Evolutionary conservation across 2,797 vertebrate species (phyloP), one percentile per base, ranked within the genome.

Genomic region (Sciurus carolinensis): DNA sequence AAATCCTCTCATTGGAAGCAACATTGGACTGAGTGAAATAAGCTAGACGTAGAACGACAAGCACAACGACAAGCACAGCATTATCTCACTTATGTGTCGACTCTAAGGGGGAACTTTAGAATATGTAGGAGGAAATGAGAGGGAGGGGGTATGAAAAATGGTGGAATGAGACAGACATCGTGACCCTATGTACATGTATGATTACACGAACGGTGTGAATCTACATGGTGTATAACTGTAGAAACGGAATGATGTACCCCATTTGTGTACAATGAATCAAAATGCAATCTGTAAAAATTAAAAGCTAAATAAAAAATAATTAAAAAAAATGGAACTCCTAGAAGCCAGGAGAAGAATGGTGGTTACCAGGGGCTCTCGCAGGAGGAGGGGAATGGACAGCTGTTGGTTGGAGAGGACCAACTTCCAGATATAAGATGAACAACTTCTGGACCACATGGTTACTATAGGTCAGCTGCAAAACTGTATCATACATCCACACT

Each of bases 41-140:
- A 36, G 66, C 20, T 54, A 54, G 52, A 54, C 52, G 18, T 5
- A 6, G 15, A 54, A 18, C 18, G 15, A 6, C 15, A 54, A 20
- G 7, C 1, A 7, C 18, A 54, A 18, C 18, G 15, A 6, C 15
- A 54, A 20, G 7, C 1, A 7, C 18, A 3, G 18, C 12, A 57
- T 57, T 57, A 57, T 57, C 54, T 57, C 54, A 57, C 14, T 52
- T 3, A 17, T 52, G 20, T 20, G 54, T 22, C 18, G 42, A 47
- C 30, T 15, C 72, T 30, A 39, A 39, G 39, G 39, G 39, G 39
- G 39, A 39, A 39, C 39, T 39, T 39, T 39, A 39, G 39, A 39
- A 39, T 39, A 39, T 39, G 39, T 39, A 4, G 39, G 4, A 39
- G 39, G 39, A 39, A 39, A 39, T 39, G 39, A 39, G 39, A 39